These are phyloP conservation scores for Leptosomus discolor DNA, from an alignment of 2,113 vertebrate species.

Conservation along the genomic window DNA sequence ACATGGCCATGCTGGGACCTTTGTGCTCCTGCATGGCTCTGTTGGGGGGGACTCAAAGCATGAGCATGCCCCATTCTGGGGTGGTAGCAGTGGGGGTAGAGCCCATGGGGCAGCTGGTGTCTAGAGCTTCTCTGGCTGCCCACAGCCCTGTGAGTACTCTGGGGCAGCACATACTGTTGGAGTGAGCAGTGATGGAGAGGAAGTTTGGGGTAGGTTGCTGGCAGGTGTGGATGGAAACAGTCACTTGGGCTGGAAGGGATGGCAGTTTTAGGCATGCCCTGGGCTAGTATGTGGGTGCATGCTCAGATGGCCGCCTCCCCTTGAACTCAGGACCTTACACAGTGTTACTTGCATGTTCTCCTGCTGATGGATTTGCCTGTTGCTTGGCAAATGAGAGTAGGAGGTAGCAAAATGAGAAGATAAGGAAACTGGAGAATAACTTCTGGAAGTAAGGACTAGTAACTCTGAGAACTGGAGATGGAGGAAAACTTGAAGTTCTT, in stretches of 20 bases:
- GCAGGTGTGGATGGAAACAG: neutral
- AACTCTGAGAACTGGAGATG: neutral
- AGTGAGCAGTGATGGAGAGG: neutral
- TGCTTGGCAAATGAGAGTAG: accelerated
- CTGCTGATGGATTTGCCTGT: neutral
- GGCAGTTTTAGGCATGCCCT: neutral
- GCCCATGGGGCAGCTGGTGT: neutral
- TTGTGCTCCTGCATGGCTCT: accelerated
- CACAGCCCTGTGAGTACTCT: neutral
- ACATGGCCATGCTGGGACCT: no score
- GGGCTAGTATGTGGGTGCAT: neutral
- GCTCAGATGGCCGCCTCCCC: neutral
- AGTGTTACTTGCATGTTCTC: neutral
- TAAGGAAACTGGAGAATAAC: neutral
- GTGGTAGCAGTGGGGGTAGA: neutral
- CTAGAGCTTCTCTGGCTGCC: neutral
- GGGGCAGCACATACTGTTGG: accelerated
- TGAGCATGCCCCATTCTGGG: neutral
- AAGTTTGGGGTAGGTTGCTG: neutral
- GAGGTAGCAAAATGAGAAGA: neutral
- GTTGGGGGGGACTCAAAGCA: accelerated
- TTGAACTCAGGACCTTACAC: neutral
- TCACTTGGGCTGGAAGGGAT: neutral
- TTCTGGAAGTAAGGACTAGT: neutral
- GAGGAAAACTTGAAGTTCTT: neutral